Conservation (phyloP, 2,113 vertebrate species). For the Aptenodytes forsteri region DNA sequence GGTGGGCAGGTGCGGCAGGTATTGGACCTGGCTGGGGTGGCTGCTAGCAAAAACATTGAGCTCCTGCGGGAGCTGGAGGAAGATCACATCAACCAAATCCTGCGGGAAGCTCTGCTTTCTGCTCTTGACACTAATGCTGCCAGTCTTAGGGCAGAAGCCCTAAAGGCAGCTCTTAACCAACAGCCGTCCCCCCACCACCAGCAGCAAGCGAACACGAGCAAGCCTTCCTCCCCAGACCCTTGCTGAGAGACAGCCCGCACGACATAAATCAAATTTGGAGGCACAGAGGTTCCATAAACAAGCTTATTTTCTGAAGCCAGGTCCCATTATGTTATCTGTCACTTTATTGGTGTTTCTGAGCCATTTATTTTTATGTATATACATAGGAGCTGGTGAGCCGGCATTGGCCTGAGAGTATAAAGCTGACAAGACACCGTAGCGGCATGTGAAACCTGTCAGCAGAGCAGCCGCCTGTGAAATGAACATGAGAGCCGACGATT, state of each 20-base stretch:
- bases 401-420: conserved; percentile 61
- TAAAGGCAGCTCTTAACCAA: background rate
- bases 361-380: conserved; percentile 76
- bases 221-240: background rate
- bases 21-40: background rate
- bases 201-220: rapidly evolving
- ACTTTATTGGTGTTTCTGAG: conserved; percentile 66
- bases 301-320: conserved; percentile 43
- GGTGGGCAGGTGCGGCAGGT: background rate
- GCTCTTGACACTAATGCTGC: background rate
- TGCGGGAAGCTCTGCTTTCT: background rate
- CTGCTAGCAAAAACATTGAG: background rate
- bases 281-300: conserved; percentile 53
- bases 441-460: conserved; percentile 73
- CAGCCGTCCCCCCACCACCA: rapidly evolving
- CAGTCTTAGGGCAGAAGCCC: background rate
- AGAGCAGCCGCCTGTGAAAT: conserved; percentile 80
- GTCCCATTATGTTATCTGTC: conserved; percentile 64
- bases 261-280: conserved; percentile 36
- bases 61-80: background rate
- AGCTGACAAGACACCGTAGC: conserved; percentile 75
- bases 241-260: rapidly evolving
- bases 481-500: conserved; percentile 43
- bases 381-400: conserved; percentile 44
- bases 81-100: background rate